These are phyloP conservation scores for Melanotaenia maccullochi DNA, from an alignment of 2,797 vertebrate species.

Conservation along the genomic window DNA sequence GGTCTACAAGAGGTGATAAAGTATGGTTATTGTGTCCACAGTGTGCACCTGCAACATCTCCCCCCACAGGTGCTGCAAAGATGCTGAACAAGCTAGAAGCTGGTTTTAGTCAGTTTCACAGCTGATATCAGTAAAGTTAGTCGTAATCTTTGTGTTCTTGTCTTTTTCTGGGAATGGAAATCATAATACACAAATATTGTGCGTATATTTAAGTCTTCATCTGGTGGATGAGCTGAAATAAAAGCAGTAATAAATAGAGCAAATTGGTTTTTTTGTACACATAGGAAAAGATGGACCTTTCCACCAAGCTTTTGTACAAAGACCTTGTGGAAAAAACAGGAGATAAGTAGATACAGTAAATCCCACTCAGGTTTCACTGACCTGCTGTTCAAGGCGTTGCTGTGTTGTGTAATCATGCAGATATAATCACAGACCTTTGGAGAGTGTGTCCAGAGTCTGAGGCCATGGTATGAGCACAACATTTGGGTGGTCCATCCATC, in stretches of 20 bases:
- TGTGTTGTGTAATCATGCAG: slow-evolving; percentile 30
- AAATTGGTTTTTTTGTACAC: not conserved
- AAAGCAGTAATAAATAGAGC: no score
- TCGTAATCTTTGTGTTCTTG: not conserved
- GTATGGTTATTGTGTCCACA: slow-evolving; percentile 47
- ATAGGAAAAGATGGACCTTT: slow-evolving; percentile 1
- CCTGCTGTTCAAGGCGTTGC: slow-evolving; percentile 10
- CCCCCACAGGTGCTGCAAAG: slow-evolving; percentile 47
- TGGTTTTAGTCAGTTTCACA: slow-evolving; percentile 7
- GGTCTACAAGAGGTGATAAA: slow-evolving; percentile 52
- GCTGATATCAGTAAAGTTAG: slow-evolving; percentile 2
- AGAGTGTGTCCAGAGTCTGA: slow-evolving; percentile 30
- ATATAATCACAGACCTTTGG: slow-evolving; percentile 21
- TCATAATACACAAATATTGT: not conserved
- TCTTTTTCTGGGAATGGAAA: slow-evolving; percentile 2
- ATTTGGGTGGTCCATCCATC: slow-evolving; percentile 66
- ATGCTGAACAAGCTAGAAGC: slow-evolving; percentile 35
- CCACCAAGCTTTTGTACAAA: not conserved
- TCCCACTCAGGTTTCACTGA: slow-evolving; percentile 21
- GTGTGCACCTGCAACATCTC: slow-evolving; percentile 39
- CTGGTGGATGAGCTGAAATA: slow-evolving; percentile 15
- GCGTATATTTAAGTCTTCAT: not conserved
- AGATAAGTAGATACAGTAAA: slow-evolving; percentile 16
- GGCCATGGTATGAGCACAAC: slow-evolving; percentile 38
- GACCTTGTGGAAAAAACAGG: slow-evolving; percentile 1